These are phyloP conservation scores for Lepidurus packardi DNA, from an alignment of 1,140 invertebrate species.

Conservation along the genomic window DNA sequence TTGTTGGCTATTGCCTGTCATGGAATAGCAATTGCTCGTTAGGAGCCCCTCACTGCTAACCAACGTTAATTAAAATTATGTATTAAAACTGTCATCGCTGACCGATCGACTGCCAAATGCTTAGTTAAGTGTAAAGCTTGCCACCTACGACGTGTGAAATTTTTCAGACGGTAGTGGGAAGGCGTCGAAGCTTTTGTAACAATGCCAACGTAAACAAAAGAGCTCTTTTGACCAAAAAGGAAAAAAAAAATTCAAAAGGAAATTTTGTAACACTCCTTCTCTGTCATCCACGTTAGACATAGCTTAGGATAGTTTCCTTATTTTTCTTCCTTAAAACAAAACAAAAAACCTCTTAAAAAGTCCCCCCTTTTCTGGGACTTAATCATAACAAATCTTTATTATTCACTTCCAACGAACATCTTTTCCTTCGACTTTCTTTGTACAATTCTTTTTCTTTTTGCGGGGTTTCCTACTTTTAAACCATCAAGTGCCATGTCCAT, in stretches of 20 bases:
- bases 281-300: neutral
- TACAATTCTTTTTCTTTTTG: neutral
- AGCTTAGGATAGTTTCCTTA: neutral
- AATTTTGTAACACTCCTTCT: neutral
- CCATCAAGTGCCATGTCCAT: conserved; percentile 13
- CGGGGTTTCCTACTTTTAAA: neutral
- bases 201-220: neutral
- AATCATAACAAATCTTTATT: conserved; percentile 5
- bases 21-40: neutral
- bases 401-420: neutral
- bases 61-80: neutral
- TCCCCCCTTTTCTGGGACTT: neutral
- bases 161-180: neutral
- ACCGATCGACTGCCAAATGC: neutral
- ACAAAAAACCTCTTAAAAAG: neutral
- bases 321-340: neutral
- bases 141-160: conserved; percentile 2
- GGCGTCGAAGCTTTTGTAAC: neutral
- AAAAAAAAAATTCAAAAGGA: neutral
- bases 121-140: neutral
- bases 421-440: neutral
- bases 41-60: neutral
- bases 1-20: no score
- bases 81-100: neutral
- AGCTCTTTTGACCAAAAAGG: neutral